Base-by-base conservation (phyloP, 2,888 invertebrate species). In the Lobophora halterata region DNA sequence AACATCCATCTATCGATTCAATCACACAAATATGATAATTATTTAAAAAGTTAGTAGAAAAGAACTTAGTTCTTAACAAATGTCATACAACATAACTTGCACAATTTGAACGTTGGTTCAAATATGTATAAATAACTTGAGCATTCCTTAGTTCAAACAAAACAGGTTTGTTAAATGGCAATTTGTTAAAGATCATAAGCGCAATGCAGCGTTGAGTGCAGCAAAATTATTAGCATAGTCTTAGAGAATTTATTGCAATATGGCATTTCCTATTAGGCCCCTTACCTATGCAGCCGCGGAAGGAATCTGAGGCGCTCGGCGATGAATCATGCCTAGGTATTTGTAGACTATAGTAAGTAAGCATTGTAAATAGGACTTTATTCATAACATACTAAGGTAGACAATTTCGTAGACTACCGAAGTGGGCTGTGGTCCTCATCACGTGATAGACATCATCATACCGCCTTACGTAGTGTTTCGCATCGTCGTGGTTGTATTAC, bases 221-320 rank as follows among this genome's bases (percentile, higher is more conserved):
- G 57, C 55, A 36, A 49, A 62, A 59, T 63, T 64, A 62, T 66
- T 62, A 59, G 61, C 61, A 66, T 65, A 65, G 64, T 56, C 55
- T 65, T 69, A 52, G 61, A 58, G 56, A 69, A 77, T 73, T 75
- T 73, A 76, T 76, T 67, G 67, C 64, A 61, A 66, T 67, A 67
- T 69, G 78, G 78, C 66, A 80, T 81, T 81, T 79, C 71, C 76
- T 73, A 82, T 83, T 82, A 74, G 33, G 29, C 33, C 23, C 64
- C 78, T 82, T 82, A 73, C 63, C 77, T 78, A 76, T 76, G 76
- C 74, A 70, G 67, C 64, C 52, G 64, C 47, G 62, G 60, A 46
- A 57, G 79, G 82, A 78, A 80, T 82, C 74, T 68, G 67, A 67
- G 60, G 60, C 64, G 58, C 49, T 58, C 58, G 58, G 45, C 64